Conservation (phyloP, 2,113 vertebrate genomes). For the Notarius quadriscutis region DNA sequence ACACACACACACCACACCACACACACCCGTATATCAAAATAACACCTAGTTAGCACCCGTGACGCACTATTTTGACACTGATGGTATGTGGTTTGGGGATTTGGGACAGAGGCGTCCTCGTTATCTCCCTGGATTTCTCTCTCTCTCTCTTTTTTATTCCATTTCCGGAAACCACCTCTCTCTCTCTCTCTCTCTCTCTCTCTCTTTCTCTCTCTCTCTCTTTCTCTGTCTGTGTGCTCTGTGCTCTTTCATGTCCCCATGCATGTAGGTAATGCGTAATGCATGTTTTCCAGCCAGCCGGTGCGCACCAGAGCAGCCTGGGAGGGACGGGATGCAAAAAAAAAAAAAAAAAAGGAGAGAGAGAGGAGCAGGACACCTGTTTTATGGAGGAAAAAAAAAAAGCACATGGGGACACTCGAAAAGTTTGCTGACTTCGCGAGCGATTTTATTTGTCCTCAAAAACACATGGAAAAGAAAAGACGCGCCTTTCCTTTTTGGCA, state of each 20-base stretch:
- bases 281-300: slow-evolving; percentile 9
- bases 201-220: neutral
- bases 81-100: neutral
- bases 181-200: neutral
- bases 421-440: slow-evolving; percentile 69
- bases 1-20: neutral
- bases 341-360: slow-evolving; percentile 32
- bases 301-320: slow-evolving; percentile 20
- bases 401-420: slow-evolving; percentile 47
- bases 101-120: neutral
- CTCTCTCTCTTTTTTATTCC: neutral
- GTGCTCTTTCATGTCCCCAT: neutral
- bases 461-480: slow-evolving; percentile 64
- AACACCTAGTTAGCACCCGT: neutral
- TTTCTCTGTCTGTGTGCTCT: neutral
- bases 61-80: slow-evolving; percentile 2
- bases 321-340: slow-evolving; percentile 24
- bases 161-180: slow-evolving; percentile 26
- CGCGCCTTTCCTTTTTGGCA: slow-evolving; percentile 69
- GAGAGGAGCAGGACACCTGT: slow-evolving; percentile 73
- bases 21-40: neutral
- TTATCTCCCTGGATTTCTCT: neutral
- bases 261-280: neutral
- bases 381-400: slow-evolving; percentile 68
- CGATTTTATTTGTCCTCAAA: slow-evolving; percentile 61